Evolutionary conservation across 2,888 invertebrate genomes (phyloP).

Genomic region (Portevinia maculata): DNA sequence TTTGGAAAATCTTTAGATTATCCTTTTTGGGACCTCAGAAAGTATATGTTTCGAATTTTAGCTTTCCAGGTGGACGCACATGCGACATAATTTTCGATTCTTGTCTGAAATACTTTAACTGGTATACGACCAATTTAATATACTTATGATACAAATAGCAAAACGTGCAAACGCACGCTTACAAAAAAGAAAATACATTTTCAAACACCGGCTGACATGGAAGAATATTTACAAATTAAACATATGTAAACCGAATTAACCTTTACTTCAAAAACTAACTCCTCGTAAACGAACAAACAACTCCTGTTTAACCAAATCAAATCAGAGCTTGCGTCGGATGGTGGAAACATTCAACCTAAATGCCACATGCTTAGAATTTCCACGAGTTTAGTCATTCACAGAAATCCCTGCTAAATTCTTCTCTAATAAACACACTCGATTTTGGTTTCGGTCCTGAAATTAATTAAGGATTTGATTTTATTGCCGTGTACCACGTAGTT

Average conservation of each 20-base stretch:
- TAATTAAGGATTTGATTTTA: conserved; percentile 49
- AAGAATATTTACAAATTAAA: too few relatives aligned
- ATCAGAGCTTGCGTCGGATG: conserved; percentile 10
- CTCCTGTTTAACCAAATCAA: conserved; percentile 1
- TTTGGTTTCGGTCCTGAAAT: conserved; percentile 7
- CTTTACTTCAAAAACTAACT: neutral
- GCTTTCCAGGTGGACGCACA: too few relatives aligned
- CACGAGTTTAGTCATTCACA: neutral
- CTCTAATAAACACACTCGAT: conserved; percentile 15
- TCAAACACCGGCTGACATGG: neutral
- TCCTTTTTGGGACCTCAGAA: too few relatives aligned
- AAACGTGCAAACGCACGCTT: neutral
- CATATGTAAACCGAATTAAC: neutral
- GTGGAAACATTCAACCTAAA: conserved; percentile 6
- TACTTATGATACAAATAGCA: too few relatives aligned
- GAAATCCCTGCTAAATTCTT: conserved; percentile 15
- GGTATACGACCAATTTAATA: too few relatives aligned
- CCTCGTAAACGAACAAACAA: neutral
- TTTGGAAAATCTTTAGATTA: too few relatives aligned
- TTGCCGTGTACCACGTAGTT: conserved; percentile 12
- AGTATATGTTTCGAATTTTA: too few relatives aligned
- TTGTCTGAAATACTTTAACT: too few relatives aligned
- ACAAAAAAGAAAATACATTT: neutral
- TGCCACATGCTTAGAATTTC: conserved; percentile 1
- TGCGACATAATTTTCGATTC: too few relatives aligned